Percentiles rank a stretch among this genome's conserved stretches.
Evolutionary conservation across 2,797 vertebrate genomes (phyloP).

Genomic region (Phataginus tricuspis): DNA sequence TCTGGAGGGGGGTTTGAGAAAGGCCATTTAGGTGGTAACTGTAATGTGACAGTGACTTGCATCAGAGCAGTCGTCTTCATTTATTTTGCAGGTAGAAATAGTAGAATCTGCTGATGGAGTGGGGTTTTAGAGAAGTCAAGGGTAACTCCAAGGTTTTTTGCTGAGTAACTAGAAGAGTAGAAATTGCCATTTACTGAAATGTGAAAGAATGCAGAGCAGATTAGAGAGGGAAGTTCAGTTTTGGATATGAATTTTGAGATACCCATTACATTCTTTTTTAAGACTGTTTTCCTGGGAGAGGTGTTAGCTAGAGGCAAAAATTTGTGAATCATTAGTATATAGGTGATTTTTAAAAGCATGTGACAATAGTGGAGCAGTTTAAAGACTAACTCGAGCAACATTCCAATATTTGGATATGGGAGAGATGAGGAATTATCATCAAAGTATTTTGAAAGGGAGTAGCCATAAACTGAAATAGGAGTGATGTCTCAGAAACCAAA

Average conservation of each 20-base stretch:
- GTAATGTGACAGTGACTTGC: background rate
- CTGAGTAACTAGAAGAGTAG: background rate
- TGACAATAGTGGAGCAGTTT: background rate
- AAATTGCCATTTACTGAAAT: background rate
- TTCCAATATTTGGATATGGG: background rate
- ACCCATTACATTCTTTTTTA: background rate
- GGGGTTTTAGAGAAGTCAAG: background rate
- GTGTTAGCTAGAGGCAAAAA: background rate
- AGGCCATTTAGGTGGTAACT: background rate
- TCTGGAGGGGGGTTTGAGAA: background rate
- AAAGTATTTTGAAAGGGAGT: background rate
- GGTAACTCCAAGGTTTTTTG: background rate
- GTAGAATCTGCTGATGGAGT: background rate
- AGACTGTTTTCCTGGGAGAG: background rate
- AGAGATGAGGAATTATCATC: background rate
- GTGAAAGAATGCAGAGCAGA: background rate
- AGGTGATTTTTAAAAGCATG: background rate
- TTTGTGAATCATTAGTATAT: background rate
- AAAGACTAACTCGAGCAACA: background rate
- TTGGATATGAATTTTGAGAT: constrained; percentile 32
- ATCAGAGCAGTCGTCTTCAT: background rate
- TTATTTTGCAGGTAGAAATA: background rate
- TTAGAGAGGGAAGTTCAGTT: background rate
- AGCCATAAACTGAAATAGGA: background rate
- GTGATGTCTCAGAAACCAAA: background rate